phyloP scores from a whole-genome alignment of 2,888 invertebrate species.

The Podabrus alpinus region DNA sequence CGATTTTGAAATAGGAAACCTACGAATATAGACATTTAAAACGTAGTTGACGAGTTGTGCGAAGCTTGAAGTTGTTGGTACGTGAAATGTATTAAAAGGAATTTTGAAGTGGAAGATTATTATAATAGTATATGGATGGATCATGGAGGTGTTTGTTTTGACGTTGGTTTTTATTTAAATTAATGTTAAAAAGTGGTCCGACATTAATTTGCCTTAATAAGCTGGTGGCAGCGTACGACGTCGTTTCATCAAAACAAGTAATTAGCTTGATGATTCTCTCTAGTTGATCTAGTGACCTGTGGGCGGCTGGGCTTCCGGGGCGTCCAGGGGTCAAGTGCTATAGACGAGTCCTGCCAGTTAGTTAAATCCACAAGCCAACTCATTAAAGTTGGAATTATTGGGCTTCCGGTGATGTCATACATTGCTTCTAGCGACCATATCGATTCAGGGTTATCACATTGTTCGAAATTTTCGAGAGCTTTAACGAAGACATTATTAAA shows the following conservation, averaged over 20 bases:
- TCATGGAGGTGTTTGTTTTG: background rate
- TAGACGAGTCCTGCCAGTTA: conserved; percentile 28
- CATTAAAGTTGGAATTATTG: conserved; percentile 30
- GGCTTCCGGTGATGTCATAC: conserved; percentile 31
- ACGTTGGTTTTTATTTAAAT: background rate
- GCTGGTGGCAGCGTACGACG: conserved; percentile 18
- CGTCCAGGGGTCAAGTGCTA: conserved; percentile 30
- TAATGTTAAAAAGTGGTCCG: background rate
- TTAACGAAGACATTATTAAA: background rate
- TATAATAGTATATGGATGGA: background rate
- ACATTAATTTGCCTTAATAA: conserved; percentile 22
- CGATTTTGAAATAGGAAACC: conserved; percentile 36
- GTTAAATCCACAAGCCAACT: conserved; percentile 22
- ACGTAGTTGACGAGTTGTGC: conserved; percentile 21
- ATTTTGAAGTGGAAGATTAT: background rate
- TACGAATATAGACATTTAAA: conserved; percentile 39
- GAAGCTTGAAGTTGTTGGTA: conserved; percentile 12
- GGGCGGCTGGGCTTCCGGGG: conserved; percentile 29
- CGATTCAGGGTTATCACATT: conserved; percentile 7
- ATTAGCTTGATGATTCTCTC: conserved; percentile 27
- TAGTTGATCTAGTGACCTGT: conserved; percentile 33
- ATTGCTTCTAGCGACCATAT: conserved; percentile 9
- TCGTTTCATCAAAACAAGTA: conserved; percentile 31
- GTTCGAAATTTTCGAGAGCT: background rate
- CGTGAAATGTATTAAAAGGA: background rate